These are phyloP conservation scores for Agelastica alni DNA, from an alignment of 2,888 invertebrate species.

Conservation along the genomic window DNA sequence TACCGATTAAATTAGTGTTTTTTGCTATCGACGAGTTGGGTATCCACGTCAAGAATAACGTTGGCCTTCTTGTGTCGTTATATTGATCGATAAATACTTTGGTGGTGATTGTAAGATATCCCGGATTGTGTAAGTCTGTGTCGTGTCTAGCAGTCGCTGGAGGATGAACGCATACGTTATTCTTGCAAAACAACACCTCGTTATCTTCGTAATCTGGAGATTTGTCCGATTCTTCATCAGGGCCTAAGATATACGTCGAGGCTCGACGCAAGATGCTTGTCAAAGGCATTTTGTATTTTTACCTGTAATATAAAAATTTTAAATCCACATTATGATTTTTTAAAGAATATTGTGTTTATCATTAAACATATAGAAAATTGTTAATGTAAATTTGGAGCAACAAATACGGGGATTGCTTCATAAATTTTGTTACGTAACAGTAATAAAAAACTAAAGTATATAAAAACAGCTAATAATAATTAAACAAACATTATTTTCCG, in stretches of 20 bases:
- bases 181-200: slow-evolving; percentile 88
- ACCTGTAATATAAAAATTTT: not conserved
- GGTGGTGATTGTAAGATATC: slow-evolving; percentile 86
- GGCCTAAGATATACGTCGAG: slow-evolving; percentile 77
- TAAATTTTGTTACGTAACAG: too few species aligned
- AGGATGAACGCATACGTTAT: slow-evolving; percentile 97
- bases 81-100: slow-evolving; percentile 74
- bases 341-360: too few species aligned
- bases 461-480: too few species aligned
- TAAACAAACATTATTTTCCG: too few species aligned
- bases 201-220: slow-evolving; percentile 76
- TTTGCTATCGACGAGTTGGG: slow-evolving; percentile 88
- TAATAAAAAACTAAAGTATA: too few species aligned
- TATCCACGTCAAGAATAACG: slow-evolving; percentile 91
- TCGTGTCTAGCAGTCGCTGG: slow-evolving; percentile 82
- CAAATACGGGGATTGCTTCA: too few species aligned
- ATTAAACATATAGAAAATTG: too few species aligned
- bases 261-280: slow-evolving; percentile 77
- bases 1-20: slow-evolving; percentile 77
- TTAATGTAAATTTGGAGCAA: too few species aligned
- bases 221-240: slow-evolving; percentile 64
- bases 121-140: slow-evolving; percentile 88
- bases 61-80: slow-evolving; percentile 76
- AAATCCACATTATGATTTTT: too few species aligned
- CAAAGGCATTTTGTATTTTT: slow-evolving; percentile 65